Percentiles rank a stretch among this genome's conserved stretches.
These are phyloP conservation scores for Anastrepha ludens DNA, from an alignment of 1,140 invertebrate species.

Conservation along the genomic window DNA sequence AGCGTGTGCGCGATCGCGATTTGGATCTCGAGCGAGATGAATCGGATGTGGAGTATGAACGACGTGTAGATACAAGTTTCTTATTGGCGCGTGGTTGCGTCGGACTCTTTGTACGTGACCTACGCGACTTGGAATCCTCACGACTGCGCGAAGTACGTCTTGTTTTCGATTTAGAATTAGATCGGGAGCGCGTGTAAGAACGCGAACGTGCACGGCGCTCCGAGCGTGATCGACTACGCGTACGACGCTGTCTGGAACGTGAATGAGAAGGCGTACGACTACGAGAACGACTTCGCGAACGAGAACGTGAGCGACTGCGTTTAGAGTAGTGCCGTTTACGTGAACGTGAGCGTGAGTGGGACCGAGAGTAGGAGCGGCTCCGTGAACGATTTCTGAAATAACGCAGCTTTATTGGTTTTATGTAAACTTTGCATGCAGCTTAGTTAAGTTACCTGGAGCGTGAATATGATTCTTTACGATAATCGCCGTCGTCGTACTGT, in stretches of 20 bases:
- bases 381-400: slow-evolving; percentile 43
- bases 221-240: slow-evolving; percentile 71
- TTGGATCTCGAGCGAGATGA: slow-evolving; percentile 73
- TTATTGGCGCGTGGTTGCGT: slow-evolving; percentile 62
- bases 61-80: slow-evolving; percentile 70
- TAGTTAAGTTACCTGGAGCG: slow-evolving; percentile 52
- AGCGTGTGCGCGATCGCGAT: slow-evolving; percentile 62
- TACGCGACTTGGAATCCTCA: slow-evolving; percentile 63
- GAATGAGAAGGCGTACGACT: slow-evolving; percentile 59
- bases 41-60: slow-evolving; percentile 67
- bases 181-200: slow-evolving; percentile 67
- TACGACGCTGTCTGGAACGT: slow-evolving; percentile 72
- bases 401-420: neutral
- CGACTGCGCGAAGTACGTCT: slow-evolving; percentile 64
- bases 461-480: slow-evolving; percentile 62
- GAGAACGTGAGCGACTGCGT: slow-evolving; percentile 64
- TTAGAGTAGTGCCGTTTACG: slow-evolving; percentile 31
- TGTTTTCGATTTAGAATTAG: slow-evolving; percentile 57
- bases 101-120: slow-evolving; percentile 34
- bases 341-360: slow-evolving; percentile 40
- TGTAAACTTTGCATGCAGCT: neutral
- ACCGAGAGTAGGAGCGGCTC: slow-evolving; percentile 41
- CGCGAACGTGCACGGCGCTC: slow-evolving; percentile 58
- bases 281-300: slow-evolving; percentile 6
- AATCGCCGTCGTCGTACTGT: slow-evolving; percentile 59